phyloP scores from a whole-genome alignment of 2,888 invertebrate species.

The Hydrotaea cyrtoneurina region DNA sequence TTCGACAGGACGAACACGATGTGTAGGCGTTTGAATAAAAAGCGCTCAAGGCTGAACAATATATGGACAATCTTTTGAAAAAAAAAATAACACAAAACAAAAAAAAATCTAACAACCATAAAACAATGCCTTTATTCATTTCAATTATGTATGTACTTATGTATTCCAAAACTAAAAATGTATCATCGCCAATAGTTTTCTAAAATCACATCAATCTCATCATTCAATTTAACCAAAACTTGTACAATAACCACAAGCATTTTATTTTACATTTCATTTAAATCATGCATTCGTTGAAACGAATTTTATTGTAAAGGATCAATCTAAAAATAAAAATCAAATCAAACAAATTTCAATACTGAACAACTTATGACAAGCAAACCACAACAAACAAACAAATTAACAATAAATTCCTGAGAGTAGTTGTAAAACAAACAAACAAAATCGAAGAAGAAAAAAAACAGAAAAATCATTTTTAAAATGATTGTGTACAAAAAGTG shows the following conservation, averaged over 20 bases:
- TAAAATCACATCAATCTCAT: not conserved
- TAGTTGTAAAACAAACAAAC: not conserved
- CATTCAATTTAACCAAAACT: not conserved
- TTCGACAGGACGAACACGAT: not conserved
- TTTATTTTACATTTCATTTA: not conserved
- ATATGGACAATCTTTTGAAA: slow-evolving; percentile 61
- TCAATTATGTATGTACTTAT: slow-evolving; percentile 35
- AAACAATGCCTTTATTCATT: slow-evolving; percentile 53
- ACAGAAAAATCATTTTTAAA: slow-evolving; percentile 18
- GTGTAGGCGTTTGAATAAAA: slow-evolving; percentile 32
- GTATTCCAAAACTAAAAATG: slow-evolving; percentile 13
- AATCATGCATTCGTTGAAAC: slow-evolving; percentile 1
- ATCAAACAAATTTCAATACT: slow-evolving; percentile 9
- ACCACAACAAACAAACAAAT: slow-evolving; percentile 5
- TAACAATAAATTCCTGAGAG: slow-evolving; percentile 27
- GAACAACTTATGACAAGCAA: not conserved
- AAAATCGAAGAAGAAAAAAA: not conserved
- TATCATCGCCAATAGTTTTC: slow-evolving; percentile 5
- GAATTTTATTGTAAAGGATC: slow-evolving; percentile 13
- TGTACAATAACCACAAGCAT: not conserved
- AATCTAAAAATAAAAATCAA: slow-evolving; percentile 15
- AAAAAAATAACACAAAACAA: too few species aligned
- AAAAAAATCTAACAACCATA: slow-evolving; percentile 4
- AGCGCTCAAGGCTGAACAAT: slow-evolving; percentile 62
- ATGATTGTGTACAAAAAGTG: slow-evolving; percentile 39